Percentiles rank a stretch among this genome's conserved stretches.
Evolutionary conservation across 2,888 invertebrate genomes (phyloP).

Genomic region (Cinara cedri): DNA sequence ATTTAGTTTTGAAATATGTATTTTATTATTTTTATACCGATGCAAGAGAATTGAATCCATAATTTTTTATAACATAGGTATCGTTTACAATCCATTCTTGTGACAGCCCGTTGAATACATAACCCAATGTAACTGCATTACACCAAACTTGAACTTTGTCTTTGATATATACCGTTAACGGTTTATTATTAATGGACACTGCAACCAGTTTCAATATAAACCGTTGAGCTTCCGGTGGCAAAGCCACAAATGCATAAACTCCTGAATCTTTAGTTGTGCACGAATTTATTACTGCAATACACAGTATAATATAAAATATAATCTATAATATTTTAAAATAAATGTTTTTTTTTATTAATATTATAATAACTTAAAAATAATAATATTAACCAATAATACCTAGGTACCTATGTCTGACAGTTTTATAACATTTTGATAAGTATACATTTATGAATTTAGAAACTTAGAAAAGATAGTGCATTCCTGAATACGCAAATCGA

Average conservation of each 20-base stretch:
- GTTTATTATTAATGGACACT: neutral
- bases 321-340: neutral
- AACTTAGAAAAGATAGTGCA: too few relatives aligned
- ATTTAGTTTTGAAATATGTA: neutral
- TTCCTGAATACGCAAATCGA: too few relatives aligned
- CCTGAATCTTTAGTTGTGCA: slow-evolving; percentile 29
- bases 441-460: too few relatives aligned
- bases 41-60: slow-evolving; percentile 26
- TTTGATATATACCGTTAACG: slow-evolving; percentile 6
- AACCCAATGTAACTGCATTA: slow-evolving; percentile 21
- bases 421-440: too few relatives aligned
- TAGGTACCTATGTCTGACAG: too few relatives aligned
- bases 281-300: slow-evolving; percentile 1
- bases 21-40: neutral
- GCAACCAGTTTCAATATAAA: slow-evolving; percentile 32
- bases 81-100: slow-evolving; percentile 35
- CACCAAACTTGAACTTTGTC: slow-evolving; percentile 18
- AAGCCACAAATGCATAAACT: slow-evolving; percentile 21
- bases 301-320: too few relatives aligned
- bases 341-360: neutral
- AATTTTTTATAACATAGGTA: slow-evolving; percentile 27
- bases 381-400: too few relatives aligned
- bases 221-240: neutral
- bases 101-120: slow-evolving; percentile 1
- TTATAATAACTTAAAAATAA: too few relatives aligned